Evolutionary conservation across 2,797 vertebrate genomes (phyloP).

Genomic region (Podargus strigoides): DNA sequence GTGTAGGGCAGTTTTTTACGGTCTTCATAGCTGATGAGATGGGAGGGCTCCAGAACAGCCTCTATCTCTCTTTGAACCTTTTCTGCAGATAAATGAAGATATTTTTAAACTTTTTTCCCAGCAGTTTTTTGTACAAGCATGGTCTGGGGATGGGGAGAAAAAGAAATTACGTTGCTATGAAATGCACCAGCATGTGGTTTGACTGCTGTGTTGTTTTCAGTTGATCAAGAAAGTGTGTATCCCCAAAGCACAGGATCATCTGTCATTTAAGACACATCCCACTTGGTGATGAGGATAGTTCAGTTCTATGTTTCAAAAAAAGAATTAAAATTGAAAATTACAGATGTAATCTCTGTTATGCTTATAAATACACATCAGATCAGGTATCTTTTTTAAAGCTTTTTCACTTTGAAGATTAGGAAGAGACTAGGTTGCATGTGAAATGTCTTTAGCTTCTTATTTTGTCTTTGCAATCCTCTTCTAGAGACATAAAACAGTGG

Average conservation of each 20-base stretch:
- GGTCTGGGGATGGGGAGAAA: accelerated
- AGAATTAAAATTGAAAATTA: neutral
- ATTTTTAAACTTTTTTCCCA: neutral
- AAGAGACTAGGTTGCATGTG: neutral
- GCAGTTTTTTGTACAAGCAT: neutral
- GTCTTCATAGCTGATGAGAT: constrained; percentile 40
- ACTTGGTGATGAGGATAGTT: neutral
- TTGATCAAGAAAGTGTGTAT: neutral
- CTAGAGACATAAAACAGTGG: neutral
- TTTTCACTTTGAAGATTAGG: neutral
- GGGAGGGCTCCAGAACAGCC: constrained; percentile 20
- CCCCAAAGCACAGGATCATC: neutral
- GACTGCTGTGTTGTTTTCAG: neutral
- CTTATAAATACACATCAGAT: neutral
- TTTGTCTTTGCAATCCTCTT: neutral
- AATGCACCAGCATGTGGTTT: neutral
- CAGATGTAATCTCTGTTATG: neutral
- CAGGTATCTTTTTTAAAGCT: neutral
- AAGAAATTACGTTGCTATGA: neutral
- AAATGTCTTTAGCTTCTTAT: neutral
- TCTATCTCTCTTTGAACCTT: constrained; percentile 66
- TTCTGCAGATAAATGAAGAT: constrained; percentile 2
- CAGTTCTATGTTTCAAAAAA: neutral
- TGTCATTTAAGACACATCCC: neutral
- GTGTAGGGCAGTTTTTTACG: constrained; percentile 59